A percentile compares a stretch with the other conserved stretches of the same genome.
Conservation (phyloP, 2,888 invertebrate genomes). For the Stictocephala bisonia region DNA sequence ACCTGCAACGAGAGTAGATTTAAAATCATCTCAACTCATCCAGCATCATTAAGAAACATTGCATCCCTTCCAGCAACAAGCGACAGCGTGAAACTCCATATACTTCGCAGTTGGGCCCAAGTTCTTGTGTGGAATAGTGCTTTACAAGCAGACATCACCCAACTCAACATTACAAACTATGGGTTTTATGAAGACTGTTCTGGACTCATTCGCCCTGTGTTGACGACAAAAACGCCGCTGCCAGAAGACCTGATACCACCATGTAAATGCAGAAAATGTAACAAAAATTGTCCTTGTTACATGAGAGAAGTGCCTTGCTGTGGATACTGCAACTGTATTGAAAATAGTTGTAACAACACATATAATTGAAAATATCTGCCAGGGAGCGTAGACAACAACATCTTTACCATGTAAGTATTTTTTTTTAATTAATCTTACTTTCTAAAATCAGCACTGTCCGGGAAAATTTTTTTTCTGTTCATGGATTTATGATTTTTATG, state of each 20-base stretch:
- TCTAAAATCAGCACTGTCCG: too few relatives aligned
- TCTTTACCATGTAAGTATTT: not conserved
- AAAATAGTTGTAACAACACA: constrained; percentile 5
- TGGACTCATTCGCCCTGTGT: too few relatives aligned
- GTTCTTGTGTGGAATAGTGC: too few relatives aligned
- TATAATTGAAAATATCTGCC: not conserved
- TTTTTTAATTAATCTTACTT: too few relatives aligned
- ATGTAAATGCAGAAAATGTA: constrained; percentile 23
- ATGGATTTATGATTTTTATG: too few relatives aligned
- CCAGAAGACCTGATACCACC: constrained; percentile 23
- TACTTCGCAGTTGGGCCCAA: too few relatives aligned
- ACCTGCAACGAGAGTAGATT: constrained; percentile 17
- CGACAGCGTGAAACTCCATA: constrained; percentile 20
- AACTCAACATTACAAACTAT: too few relatives aligned
- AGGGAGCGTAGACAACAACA: not conserved
- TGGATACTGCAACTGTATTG: constrained; percentile 29
- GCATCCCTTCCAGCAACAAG: not conserved
- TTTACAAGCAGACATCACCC: too few relatives aligned
- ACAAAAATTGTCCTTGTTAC: not conserved
- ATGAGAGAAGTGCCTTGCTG: not conserved
- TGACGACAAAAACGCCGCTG: not conserved
- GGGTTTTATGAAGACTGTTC: too few relatives aligned
- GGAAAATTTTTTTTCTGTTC: too few relatives aligned
- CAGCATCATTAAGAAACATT: constrained; percentile 4
- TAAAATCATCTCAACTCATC: not conserved